These are phyloP conservation scores for Melieria crassipennis DNA, from an alignment of 2,888 invertebrate genomes.

Conservation along the genomic window DNA sequence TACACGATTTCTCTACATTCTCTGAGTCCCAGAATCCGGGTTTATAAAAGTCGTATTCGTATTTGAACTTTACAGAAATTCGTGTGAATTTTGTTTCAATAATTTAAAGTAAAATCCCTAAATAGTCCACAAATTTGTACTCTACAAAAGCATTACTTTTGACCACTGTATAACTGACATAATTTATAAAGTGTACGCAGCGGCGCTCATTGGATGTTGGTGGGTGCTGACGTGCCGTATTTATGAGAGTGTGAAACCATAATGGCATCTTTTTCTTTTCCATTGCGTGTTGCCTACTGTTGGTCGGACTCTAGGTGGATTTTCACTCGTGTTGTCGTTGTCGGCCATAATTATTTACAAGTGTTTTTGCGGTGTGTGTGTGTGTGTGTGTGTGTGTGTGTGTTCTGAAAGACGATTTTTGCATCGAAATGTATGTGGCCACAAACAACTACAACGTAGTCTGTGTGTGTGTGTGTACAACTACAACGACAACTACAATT, in stretches of 20 bases:
- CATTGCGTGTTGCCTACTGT: conserved; percentile 12
- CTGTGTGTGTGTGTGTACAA: too few relatives aligned
- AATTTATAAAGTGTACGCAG: conserved; percentile 33
- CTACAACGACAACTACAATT: background rate
- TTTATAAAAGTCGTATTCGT: too few relatives aligned
- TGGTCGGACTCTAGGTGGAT: background rate
- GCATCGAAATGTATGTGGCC: background rate
- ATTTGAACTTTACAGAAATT: too few relatives aligned
- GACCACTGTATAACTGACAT: conserved; percentile 21
- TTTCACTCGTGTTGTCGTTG: conserved; percentile 28
- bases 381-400: background rate
- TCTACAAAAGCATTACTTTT: too few relatives aligned
- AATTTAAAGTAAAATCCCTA: too few relatives aligned
- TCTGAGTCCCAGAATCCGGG: too few relatives aligned
- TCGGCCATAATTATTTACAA: conserved; percentile 61
- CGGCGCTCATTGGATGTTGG: conserved; percentile 52
- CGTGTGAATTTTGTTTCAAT: too few relatives aligned
- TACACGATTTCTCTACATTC: too few relatives aligned
- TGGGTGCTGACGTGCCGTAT: conserved; percentile 37
- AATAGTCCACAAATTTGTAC: too few relatives aligned
- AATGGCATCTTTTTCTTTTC: conserved; percentile 48
- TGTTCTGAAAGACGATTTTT: background rate
- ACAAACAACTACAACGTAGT: too few relatives aligned
- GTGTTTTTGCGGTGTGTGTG: conserved; percentile 23
- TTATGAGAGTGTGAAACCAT: conserved; percentile 51